A percentile compares a stretch with the other conserved stretches of the same genome.
These are phyloP conservation scores for Phalacrocorax pelagicus DNA, from an alignment of 2,113 vertebrate species.

Conservation along the genomic window DNA sequence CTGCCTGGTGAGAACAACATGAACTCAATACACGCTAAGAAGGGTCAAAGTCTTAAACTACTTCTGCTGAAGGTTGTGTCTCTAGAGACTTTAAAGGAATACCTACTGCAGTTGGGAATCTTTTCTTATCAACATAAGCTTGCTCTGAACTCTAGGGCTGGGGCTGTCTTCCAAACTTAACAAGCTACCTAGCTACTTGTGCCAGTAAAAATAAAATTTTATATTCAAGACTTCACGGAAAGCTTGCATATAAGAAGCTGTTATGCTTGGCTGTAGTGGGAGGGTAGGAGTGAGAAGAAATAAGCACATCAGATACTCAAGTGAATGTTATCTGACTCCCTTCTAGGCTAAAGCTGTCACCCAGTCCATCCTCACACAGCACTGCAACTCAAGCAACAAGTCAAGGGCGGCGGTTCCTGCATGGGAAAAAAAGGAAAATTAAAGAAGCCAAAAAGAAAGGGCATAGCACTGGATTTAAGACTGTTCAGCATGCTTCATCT, in stretches of 20 bases:
- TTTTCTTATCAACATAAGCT: background rate
- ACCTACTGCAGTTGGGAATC: background rate
- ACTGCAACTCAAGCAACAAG: conserved; percentile 18
- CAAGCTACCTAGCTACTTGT: background rate
- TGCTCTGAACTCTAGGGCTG: background rate
- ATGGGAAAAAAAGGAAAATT: conserved; percentile 80
- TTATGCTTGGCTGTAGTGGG: background rate
- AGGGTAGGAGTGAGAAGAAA: background rate
- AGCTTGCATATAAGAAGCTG: background rate
- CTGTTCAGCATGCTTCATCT: conserved; percentile 66
- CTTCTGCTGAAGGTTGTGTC: background rate
- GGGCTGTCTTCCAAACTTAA: background rate
- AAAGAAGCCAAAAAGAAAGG: conserved; percentile 58
- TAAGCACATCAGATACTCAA: background rate
- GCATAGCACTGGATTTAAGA: conserved; percentile 42
- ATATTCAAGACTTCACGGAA: background rate
- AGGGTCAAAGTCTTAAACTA: background rate
- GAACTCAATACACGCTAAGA: background rate
- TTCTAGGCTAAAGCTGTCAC: conserved; percentile 79
- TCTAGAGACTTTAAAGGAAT: background rate
- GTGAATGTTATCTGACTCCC: background rate
- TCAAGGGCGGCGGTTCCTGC: conserved; percentile 32
- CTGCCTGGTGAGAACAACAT: background rate
- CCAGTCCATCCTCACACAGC: conserved; percentile 57
- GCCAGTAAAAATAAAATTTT: background rate